Evolutionary conservation across 2,888 invertebrate species (phyloP), one percentile per base, ranked within the genome.

Genomic region (Noctuana brunneofusca): DNA sequence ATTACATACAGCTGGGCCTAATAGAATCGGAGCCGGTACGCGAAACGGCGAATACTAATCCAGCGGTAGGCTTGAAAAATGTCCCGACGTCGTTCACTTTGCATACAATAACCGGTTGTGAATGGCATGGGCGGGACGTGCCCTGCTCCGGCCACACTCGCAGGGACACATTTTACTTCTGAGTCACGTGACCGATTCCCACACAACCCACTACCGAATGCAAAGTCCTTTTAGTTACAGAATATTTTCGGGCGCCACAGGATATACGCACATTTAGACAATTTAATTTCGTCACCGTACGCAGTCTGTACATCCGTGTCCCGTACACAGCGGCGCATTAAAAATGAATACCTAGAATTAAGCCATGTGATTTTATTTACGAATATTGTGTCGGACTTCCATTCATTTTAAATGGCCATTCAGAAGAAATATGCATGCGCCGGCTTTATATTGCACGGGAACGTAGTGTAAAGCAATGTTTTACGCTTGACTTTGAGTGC

Each of bases 21-120:
- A 58, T 54, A 58, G 35, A 67, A 68, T 64, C 67, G 65, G 65
- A 65, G 68, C 68, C 67, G 67, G 69, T 71, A 69, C 64, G 66
- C 66, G 63, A 70, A 71, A 71, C 72, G 66, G 68, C 69, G 71
- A 73, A 74, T 75, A 73, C 73, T 74, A 75, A 74, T 74, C 73
- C 68, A 64, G 56, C 67, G 66, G 68, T 50, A 64, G 64, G 71
- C 74, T 72, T 76, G 77, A 80, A 84, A 86, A 86, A 81, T 81
- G 74, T 79, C 80, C 78, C 74, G 73, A 65, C 77, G 69, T 80
- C 74, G 84, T 89, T n/a, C n/a, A n/a, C n/a, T n/a, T 89, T 86
- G 84, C 89, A 89, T 88, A 89, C 87, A 89, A 87, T 89, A 83
- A 84, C 83, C 86, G 82, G 82, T 79, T 81, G 80, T 76, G 81